Evolutionary conservation across 2,113 vertebrate species (phyloP).

Genomic region (Micronycteris hirsuta): DNA sequence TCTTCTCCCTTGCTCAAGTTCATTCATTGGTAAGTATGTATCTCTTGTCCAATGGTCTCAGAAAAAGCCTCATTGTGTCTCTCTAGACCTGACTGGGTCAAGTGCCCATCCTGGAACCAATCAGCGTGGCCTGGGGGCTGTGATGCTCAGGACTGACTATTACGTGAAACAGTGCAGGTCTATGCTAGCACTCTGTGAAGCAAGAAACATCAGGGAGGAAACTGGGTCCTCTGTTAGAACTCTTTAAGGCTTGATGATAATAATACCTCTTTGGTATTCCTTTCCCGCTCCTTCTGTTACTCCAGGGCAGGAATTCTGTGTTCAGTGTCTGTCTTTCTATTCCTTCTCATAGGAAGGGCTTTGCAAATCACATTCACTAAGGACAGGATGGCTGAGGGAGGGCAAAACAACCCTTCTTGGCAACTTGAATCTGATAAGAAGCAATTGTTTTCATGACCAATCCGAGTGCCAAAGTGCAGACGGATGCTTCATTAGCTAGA

Average conservation of each 20-base stretch:
- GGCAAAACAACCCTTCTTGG: neutral
- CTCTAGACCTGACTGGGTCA: neutral
- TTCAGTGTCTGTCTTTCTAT: neutral
- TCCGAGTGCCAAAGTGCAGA: neutral
- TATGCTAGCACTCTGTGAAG: accelerated
- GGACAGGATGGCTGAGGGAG: neutral
- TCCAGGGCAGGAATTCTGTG: neutral
- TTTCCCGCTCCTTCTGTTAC: neutral
- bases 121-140: neutral
- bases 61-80: neutral
- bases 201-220: neutral
- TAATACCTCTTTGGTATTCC: neutral
- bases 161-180: neutral
- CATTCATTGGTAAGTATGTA: neutral
- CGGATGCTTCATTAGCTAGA: neutral
- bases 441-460: neutral
- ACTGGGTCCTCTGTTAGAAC: neutral
- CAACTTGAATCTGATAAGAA: neutral
- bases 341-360: neutral
- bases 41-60: neutral
- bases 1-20: neutral
- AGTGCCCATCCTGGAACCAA: neutral
- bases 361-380: neutral
- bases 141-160: too few relatives aligned
- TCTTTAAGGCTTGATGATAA: neutral